Conservation (phyloP, 2,888 invertebrate genomes). For the Polydrusus tereticollis region DNA sequence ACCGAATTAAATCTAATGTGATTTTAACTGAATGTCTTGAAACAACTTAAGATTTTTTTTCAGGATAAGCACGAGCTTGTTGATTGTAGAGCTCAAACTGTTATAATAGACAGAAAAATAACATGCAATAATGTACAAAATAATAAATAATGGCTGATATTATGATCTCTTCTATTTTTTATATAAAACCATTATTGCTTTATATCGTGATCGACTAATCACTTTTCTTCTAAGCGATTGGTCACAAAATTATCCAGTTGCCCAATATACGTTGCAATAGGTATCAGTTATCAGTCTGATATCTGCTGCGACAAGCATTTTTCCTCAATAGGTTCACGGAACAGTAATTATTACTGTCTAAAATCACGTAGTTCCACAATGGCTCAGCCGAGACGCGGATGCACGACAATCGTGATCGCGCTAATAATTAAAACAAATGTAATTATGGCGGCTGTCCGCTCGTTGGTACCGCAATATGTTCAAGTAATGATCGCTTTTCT, state of each 20-base stretch:
- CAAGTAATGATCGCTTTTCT: slow-evolving; percentile 39
- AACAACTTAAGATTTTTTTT: too few species aligned
- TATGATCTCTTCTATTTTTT: too few species aligned
- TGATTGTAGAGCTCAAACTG: too few species aligned
- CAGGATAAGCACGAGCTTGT: too few species aligned
- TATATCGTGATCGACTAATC: too few species aligned
- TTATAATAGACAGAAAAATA: too few species aligned
- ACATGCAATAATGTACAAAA: too few species aligned
- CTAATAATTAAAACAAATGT: slow-evolving; percentile 51
- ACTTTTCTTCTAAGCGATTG: too few species aligned
- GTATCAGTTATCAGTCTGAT: slow-evolving; percentile 12
- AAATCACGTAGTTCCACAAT: slow-evolving; percentile 48
- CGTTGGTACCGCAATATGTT: slow-evolving; percentile 42
- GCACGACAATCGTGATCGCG: slow-evolving; percentile 50
- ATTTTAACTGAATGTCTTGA: too few species aligned
- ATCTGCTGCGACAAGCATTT: slow-evolving; percentile 34
- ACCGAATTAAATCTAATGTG: too few species aligned
- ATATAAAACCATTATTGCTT: too few species aligned
- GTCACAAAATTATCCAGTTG: slow-evolving; percentile 13
- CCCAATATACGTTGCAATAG: slow-evolving; percentile 6
- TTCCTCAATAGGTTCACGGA: slow-evolving; percentile 45
- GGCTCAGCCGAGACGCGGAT: slow-evolving; percentile 41
- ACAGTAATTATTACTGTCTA: slow-evolving; percentile 47
- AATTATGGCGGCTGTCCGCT: slow-evolving; percentile 46
- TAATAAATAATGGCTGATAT: too few species aligned